Percentiles rank a stretch among this genome's conserved stretches.
Evolutionary conservation across 2,113 vertebrate species (phyloP).

Genomic region (Typhlomys cinereus): DNA sequence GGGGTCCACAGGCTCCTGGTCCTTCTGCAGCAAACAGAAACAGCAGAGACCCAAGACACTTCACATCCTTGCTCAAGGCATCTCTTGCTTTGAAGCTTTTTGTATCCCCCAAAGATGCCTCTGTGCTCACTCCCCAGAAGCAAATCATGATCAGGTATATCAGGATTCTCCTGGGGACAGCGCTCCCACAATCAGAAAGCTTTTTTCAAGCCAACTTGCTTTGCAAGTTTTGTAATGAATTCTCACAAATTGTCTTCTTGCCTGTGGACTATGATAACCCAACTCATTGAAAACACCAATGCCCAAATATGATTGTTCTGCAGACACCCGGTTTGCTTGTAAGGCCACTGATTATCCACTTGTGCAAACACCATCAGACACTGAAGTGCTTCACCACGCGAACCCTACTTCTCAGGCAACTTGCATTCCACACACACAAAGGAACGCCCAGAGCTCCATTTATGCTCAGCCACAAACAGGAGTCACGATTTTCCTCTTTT

Average conservation of each 20-base stretch:
- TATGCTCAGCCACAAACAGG: neutral
- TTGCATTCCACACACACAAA: neutral
- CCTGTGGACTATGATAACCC: neutral
- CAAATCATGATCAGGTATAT: neutral
- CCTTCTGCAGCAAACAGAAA: neutral
- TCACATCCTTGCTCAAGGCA: neutral
- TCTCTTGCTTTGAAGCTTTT: neutral
- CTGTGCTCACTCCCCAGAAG: neutral
- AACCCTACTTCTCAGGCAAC: neutral
- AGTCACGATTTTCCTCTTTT: conserved; percentile 17
- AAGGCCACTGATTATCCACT: neutral
- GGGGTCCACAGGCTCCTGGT: neutral
- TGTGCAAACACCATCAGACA: neutral
- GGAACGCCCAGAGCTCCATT: neutral
- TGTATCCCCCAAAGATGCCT: neutral
- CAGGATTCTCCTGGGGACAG: neutral
- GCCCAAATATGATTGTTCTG: neutral
- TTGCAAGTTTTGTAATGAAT: neutral
- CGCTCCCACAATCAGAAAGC: neutral
- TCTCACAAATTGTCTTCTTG: neutral
- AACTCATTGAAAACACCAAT: neutral
- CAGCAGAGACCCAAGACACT: neutral
- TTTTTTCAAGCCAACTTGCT: neutral
- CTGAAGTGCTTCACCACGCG: neutral
- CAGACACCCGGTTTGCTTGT: neutral